A percentile compares a stretch with the other conserved stretches of the same genome.
Evolutionary conservation across 1,140 invertebrate genomes (phyloP).

Genomic region (Melanaphis sacchari): DNA sequence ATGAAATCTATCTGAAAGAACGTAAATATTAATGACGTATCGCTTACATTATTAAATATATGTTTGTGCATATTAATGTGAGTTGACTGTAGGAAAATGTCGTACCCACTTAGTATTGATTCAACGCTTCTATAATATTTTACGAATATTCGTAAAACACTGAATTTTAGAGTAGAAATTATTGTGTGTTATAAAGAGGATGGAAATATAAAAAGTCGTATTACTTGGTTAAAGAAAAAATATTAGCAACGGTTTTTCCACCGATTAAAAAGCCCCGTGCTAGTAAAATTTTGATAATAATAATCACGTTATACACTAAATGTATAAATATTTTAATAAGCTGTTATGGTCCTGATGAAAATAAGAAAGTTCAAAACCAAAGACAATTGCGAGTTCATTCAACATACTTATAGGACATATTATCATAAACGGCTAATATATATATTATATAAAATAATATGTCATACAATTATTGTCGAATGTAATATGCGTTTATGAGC

Average conservation of each 20-base stretch:
- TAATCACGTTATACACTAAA: too few species aligned
- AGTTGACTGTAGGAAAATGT: not conserved
- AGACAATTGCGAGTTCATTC: not conserved
- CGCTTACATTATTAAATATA: not conserved
- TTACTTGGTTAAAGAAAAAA: not conserved
- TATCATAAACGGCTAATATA: too few species aligned
- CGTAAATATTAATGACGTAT: constrained; percentile 13
- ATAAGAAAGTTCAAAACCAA: not conserved
- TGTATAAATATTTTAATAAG: not conserved
- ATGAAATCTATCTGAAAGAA: not conserved
- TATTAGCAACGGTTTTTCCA: not conserved
- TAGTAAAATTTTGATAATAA: not conserved
- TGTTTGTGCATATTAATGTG: not conserved
- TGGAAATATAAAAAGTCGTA: not conserved
- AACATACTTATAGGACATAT: too few species aligned
- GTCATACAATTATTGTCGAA: too few species aligned
- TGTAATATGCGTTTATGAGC: too few species aligned
- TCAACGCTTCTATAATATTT: not conserved
- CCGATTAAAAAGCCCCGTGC: not conserved
- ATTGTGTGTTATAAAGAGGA: not conserved
- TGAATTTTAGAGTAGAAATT: not conserved
- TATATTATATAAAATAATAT: too few species aligned
- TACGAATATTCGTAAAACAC: not conserved
- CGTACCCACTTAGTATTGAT: not conserved
- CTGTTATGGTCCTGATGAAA: not conserved